A percentile compares a stretch with the other conserved stretches of the same genome.
Conservation (phyloP, 2,113 vertebrate species). For the Macquaria australasica region DNA sequence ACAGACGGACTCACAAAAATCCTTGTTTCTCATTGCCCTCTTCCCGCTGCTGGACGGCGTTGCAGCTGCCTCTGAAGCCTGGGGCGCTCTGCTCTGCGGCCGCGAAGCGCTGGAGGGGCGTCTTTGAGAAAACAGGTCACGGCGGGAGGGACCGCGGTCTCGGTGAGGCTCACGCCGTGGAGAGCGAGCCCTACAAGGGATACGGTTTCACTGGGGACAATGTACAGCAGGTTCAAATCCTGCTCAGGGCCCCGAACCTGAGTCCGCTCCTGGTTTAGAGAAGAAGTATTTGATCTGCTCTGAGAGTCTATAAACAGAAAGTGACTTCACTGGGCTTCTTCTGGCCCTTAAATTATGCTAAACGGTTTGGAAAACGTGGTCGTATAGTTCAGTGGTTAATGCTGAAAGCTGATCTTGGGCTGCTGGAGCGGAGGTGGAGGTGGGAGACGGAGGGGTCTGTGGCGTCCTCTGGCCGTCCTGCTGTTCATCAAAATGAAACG, state of each 20-base stretch:
- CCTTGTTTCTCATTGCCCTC: too few relatives aligned
- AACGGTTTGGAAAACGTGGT: not conserved
- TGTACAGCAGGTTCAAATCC: too few relatives aligned
- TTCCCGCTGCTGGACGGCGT: too few relatives aligned
- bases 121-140: too few relatives aligned
- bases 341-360: not conserved
- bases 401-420: slow-evolving; percentile 13
- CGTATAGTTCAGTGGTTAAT: not conserved
- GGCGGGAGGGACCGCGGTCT: too few relatives aligned
- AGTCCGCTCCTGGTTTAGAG: not conserved
- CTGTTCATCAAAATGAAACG: slow-evolving; percentile 43
- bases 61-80: too few relatives aligned
- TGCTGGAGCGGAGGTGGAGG: not conserved
- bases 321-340: not conserved
- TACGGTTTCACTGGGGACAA: too few relatives aligned
- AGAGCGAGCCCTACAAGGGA: too few relatives aligned
- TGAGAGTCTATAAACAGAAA: not conserved
- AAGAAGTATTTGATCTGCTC: not conserved
- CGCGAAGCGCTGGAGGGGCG: too few relatives aligned
- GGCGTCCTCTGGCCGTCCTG: slow-evolving; percentile 41
- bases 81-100: too few relatives aligned
- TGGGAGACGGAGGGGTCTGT: accelerated
- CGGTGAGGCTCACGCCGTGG: too few relatives aligned
- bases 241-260: not conserved
- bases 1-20: too few relatives aligned